Conservation (phyloP, 2,888 invertebrate genomes). For the Epinotia nisella region DNA sequence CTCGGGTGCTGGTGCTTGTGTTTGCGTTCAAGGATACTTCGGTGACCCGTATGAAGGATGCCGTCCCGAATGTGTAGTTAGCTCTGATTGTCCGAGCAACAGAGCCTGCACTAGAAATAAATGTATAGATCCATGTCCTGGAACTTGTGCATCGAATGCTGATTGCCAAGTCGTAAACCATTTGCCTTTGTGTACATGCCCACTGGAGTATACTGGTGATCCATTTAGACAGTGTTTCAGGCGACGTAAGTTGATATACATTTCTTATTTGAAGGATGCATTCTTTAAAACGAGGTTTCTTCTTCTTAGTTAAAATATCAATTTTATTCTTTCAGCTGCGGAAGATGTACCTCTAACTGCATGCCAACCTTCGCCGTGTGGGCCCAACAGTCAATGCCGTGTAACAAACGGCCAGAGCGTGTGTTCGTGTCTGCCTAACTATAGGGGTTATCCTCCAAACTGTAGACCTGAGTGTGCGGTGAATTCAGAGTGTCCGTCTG, state of each 20-base stretch:
- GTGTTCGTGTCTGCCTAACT: conserved; percentile 89
- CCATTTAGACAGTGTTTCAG: conserved; percentile 86
- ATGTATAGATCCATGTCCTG: conserved; percentile 91
- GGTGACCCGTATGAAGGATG: conserved; percentile 93
- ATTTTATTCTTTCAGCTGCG: conserved; percentile 58
- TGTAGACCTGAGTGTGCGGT: conserved; percentile 91
- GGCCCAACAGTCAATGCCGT: conserved; percentile 86
- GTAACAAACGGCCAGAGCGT: conserved; percentile 86
- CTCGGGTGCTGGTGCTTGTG: conserved; percentile 86
- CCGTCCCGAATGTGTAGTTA: conserved; percentile 89
- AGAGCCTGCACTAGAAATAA: conserved; percentile 89
- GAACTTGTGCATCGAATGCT: conserved; percentile 90
- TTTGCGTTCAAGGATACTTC: conserved; percentile 88
- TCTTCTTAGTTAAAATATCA: conserved; percentile 3
- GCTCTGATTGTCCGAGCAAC: conserved; percentile 89
- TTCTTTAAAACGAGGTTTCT: conserved; percentile 1
- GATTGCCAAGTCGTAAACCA: conserved; percentile 90
- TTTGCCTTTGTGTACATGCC: conserved; percentile 88
- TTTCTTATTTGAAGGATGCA: neutral
- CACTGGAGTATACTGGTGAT: conserved; percentile 88
- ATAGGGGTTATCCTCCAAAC: conserved; percentile 87
- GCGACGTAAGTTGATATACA: conserved; percentile 62
- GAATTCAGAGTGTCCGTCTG: conserved; percentile 87
- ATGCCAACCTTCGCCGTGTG: conserved; percentile 87
- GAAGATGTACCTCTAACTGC: conserved; percentile 73